Evolutionary conservation across 92 coral and sea anemone species (phyloP).

Genomic region (Epizoanthus scotinus): DNA sequence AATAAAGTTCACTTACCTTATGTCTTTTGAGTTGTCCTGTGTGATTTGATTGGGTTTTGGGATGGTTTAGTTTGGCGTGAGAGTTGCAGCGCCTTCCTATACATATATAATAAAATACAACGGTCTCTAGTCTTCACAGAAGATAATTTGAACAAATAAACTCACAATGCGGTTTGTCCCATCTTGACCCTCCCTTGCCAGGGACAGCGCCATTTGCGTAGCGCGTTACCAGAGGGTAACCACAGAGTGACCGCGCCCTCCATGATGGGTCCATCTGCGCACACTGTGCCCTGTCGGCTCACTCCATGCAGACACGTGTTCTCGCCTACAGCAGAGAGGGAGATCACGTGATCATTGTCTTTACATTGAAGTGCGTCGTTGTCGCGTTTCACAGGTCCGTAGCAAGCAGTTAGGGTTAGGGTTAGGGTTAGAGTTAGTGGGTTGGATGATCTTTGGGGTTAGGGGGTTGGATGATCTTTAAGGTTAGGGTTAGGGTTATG

Average conservation of each 20-base stretch:
- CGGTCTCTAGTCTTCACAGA: background rate
- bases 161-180: slow-evolving; percentile 1
- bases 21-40: too few species aligned
- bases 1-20: too few species aligned
- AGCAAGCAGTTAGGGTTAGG: too few species aligned
- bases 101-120: too few species aligned
- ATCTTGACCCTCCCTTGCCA: slow-evolving; percentile 35
- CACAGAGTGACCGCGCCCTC: slow-evolving; percentile 44
- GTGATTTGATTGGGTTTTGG: too few species aligned
- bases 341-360: background rate
- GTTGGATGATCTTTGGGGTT: too few species aligned
- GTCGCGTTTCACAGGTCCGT: too few species aligned
- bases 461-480: too few species aligned
- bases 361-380: background rate
- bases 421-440: too few species aligned
- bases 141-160: background rate
- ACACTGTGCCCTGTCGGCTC: slow-evolving; percentile 14
- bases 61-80: too few species aligned
- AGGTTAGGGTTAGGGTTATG: too few species aligned
- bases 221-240: slow-evolving; percentile 38
- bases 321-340: slow-evolving; percentile 10
- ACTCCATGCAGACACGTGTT: slow-evolving; percentile 45
- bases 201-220: slow-evolving; percentile 31
- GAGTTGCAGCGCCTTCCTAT: too few species aligned
- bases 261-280: slow-evolving; percentile 41